Evolutionary conservation across 2,888 invertebrate species (phyloP).

Genomic region (Dione vanillae): DNA sequence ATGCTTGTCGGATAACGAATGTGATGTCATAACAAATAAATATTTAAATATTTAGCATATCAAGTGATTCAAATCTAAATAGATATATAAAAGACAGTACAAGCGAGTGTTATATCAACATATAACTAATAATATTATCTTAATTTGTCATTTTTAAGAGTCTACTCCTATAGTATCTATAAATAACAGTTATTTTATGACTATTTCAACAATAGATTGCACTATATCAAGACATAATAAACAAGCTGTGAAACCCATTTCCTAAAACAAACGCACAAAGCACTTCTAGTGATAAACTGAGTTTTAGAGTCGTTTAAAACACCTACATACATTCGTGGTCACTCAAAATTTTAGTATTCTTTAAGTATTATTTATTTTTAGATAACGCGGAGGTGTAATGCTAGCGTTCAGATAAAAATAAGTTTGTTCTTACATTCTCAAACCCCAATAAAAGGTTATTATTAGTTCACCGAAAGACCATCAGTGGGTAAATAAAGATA

Average conservation of each 20-base stretch:
- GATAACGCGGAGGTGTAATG: constrained; percentile 44
- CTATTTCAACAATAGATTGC: constrained; percentile 6
- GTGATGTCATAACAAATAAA: background rate
- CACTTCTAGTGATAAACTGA: constrained; percentile 39
- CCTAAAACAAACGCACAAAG: constrained; percentile 30
- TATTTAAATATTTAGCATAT: too few relatives aligned
- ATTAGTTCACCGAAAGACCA: constrained; percentile 44
- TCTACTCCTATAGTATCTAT: too few relatives aligned
- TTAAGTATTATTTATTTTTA: constrained; percentile 48
- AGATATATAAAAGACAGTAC: too few relatives aligned
- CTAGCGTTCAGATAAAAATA: constrained; percentile 47
- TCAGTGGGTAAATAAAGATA: constrained; percentile 42
- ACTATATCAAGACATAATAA: constrained; percentile 14
- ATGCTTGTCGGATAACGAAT: background rate
- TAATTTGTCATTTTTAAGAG: background rate
- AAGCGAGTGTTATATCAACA: too few relatives aligned
- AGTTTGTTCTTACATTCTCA: constrained; percentile 41
- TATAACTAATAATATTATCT: background rate
- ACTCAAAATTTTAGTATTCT: constrained; percentile 46
- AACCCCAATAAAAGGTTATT: constrained; percentile 49
- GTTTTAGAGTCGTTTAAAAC: constrained; percentile 37
- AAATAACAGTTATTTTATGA: background rate
- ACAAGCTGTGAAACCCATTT: constrained; percentile 10
- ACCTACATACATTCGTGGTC: constrained; percentile 40
- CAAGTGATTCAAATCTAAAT: too few relatives aligned